Conservation (phyloP, 2,888 invertebrate species). For the Zaprionus obscuricornis region DNA sequence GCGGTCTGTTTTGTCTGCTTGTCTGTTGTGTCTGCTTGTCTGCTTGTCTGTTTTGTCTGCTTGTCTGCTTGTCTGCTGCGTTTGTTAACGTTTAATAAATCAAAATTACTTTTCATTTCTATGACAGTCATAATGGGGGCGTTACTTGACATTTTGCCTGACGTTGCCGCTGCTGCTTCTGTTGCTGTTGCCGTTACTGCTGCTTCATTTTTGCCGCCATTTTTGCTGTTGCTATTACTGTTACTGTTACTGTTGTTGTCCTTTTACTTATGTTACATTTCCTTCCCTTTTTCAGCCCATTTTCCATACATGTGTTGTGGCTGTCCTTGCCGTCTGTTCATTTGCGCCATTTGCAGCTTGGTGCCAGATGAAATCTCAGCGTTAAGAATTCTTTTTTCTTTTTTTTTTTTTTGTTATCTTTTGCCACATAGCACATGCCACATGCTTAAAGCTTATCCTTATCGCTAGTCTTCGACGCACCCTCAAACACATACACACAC, state of each 20-base stretch:
- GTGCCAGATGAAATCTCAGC: slow-evolving; percentile 60
- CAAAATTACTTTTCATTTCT: slow-evolving; percentile 79
- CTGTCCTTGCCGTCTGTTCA: no score
- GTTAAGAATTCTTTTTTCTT: slow-evolving; percentile 51
- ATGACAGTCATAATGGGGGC: slow-evolving; percentile 72
- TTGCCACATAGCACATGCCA: slow-evolving; percentile 59
- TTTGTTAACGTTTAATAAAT: slow-evolving; percentile 77
- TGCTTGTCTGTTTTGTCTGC: slow-evolving; percentile 4
- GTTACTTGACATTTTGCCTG: slow-evolving; percentile 73
- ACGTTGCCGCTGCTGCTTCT: slow-evolving; percentile 33
- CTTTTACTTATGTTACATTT: no score
- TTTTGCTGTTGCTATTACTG: slow-evolving; percentile 1
- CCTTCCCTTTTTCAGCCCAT: slow-evolving; percentile 8
- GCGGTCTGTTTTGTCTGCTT: slow-evolving; percentile 1
- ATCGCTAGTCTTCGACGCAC: slow-evolving; percentile 46
- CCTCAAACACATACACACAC: slow-evolving; percentile 1
- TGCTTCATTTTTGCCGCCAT: background rate
- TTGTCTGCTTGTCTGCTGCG: slow-evolving; percentile 17
- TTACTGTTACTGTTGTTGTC: background rate
- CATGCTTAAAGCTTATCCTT: slow-evolving; percentile 63
- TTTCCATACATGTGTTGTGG: slow-evolving; percentile 11
- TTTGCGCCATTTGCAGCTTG: slow-evolving; percentile 36
- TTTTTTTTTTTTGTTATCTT: no score
- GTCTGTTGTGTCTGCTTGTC: background rate
- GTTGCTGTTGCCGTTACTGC: background rate